These are phyloP conservation scores for Lacanobia oleracea DNA, from an alignment of 2,888 invertebrate genomes.

Conservation along the genomic window DNA sequence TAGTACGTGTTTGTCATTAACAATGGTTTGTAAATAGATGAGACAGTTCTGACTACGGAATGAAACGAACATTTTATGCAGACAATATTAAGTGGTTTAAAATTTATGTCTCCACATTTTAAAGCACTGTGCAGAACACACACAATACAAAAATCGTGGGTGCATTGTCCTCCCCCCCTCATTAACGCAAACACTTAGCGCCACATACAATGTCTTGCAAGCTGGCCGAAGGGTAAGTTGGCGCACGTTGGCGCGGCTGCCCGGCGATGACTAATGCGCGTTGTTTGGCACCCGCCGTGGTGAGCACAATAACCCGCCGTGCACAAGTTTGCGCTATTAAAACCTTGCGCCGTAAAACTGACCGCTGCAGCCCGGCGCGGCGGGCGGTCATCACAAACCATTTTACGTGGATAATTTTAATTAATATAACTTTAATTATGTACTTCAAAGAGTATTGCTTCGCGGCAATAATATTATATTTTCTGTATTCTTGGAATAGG, in stretches of 20 bases:
- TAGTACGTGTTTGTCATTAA: background rate
- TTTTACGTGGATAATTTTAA: no score
- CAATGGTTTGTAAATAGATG: background rate
- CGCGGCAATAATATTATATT: background rate
- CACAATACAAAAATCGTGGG: constrained; percentile 20
- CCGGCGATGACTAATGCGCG: constrained; percentile 51
- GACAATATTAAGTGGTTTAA: background rate
- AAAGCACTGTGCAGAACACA: constrained; percentile 6
- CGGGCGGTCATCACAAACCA: constrained; percentile 1
- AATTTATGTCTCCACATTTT: constrained; percentile 5
- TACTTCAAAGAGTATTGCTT: constrained; percentile 20
- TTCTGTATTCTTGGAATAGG: background rate
- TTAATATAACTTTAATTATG: constrained; percentile 32
- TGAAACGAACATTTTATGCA: background rate
- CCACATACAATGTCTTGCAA: constrained; percentile 51
- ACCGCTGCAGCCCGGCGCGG: constrained; percentile 25
- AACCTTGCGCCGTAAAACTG: constrained; percentile 43
- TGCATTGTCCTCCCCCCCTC: constrained; percentile 1
- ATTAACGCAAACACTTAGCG: constrained; percentile 26
- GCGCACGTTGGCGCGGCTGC: constrained; percentile 26
- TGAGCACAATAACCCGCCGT: constrained; percentile 22
- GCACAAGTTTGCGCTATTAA: constrained; percentile 50
- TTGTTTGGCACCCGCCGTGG: constrained; percentile 23
- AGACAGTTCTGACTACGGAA: background rate
- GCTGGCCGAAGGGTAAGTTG: constrained; percentile 24